Percentiles rank a stretch among this genome's conserved stretches.
phyloP scores from a whole-genome alignment of 2,888 invertebrate species.

The Mellilla xanthometata region DNA sequence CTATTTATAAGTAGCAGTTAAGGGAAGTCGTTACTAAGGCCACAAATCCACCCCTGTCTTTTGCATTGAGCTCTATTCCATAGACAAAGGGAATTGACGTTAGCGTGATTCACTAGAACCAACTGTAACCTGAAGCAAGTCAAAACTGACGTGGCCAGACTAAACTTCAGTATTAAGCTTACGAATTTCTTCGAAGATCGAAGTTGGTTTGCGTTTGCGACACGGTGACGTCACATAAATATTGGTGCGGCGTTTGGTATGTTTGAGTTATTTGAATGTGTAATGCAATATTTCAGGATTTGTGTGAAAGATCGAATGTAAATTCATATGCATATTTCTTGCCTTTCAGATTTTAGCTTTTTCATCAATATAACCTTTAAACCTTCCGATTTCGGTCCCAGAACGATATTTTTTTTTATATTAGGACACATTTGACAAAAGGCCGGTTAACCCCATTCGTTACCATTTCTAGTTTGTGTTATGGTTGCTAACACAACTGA shows the following conservation, averaged over 20 bases:
- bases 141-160: neutral
- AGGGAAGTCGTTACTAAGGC: conserved; percentile 37
- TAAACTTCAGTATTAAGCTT: neutral
- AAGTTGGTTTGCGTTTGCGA: conserved; percentile 8
- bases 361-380: too few species aligned
- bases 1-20: conserved; percentile 31
- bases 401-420: too few species aligned
- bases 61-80: conserved; percentile 43
- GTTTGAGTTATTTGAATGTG: conserved; percentile 29
- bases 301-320: conserved; percentile 3
- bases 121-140: conserved; percentile 17
- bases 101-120: conserved; percentile 31
- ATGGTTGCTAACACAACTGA: too few species aligned
- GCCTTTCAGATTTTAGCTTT: too few species aligned
- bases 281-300: conserved; percentile 29
- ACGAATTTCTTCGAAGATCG: neutral
- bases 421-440: too few species aligned
- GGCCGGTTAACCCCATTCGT: too few species aligned
- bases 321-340: too few species aligned
- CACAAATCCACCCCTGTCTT: conserved; percentile 59
- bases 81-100: conserved; percentile 42
- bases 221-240: conserved; percentile 19
- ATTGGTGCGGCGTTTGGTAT: conserved; percentile 9
- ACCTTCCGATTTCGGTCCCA: too few species aligned
- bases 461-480: too few species aligned